phyloP scores from a whole-genome alignment of 2,797 vertebrate genomes.

The Toxotes lorentzi region DNA sequence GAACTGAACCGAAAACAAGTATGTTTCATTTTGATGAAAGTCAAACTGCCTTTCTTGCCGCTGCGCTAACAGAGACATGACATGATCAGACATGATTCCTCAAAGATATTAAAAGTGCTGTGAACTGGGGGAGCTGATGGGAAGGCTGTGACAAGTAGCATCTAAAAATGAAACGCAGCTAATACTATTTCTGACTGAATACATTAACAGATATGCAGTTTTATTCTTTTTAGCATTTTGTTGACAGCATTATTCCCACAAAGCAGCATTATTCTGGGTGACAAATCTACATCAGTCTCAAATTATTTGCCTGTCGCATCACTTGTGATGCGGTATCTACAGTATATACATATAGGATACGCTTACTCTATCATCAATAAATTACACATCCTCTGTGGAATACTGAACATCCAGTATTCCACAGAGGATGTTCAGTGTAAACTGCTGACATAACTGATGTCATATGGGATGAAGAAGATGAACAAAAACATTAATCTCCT shows the following conservation, averaged over 20 bases:
- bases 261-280: background rate
- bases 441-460: conserved; percentile 18
- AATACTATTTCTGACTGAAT: conserved; percentile 18
- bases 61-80: conserved; percentile 35
- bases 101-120: conserved; percentile 54
- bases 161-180: conserved; percentile 21
- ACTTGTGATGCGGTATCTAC: background rate
- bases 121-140: conserved; percentile 40
- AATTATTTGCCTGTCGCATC: background rate
- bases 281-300: conserved; percentile 1
- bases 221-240: conserved; percentile 8
- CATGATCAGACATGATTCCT: conserved; percentile 52
- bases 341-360: background rate
- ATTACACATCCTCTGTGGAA: too few relatives aligned
- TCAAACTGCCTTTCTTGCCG: conserved; percentile 37
- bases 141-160: conserved; percentile 27
- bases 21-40: conserved; percentile 51
- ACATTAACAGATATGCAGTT: conserved; percentile 1
- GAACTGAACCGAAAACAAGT: conserved; percentile 53
- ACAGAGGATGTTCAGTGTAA: background rate
- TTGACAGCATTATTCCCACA: conserved; percentile 22
- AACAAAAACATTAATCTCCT: conserved; percentile 30
- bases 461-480: conserved; percentile 15
- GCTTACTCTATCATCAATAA: conserved; percentile 13
- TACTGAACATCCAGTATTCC: background rate